Conservation (phyloP, 2,113 vertebrate genomes). For the Phoxinus phoxinus region DNA sequence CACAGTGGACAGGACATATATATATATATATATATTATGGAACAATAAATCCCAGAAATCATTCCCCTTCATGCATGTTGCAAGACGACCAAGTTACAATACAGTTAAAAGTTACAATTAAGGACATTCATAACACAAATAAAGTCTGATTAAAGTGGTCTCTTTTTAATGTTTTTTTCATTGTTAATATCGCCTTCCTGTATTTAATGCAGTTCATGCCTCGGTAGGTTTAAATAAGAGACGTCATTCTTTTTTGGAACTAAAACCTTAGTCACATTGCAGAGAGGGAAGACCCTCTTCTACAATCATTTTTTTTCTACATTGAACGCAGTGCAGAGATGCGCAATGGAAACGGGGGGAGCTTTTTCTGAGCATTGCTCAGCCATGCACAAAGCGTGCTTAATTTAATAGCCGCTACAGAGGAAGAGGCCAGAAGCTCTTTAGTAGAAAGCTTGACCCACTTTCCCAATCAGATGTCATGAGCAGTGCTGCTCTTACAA, state of each 20-base stretch:
- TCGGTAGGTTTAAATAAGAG: conserved; percentile 51
- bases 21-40: background rate
- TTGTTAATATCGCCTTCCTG: conserved; percentile 12
- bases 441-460: conserved; percentile 89
- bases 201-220: conserved; percentile 50
- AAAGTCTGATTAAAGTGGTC: background rate
- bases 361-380: conserved; percentile 71
- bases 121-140: background rate
- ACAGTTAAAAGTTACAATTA: background rate
- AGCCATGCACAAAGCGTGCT: conserved; percentile 86
- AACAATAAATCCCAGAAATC: background rate
- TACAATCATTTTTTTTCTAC: conserved; percentile 23
- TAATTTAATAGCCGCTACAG: conserved; percentile 91
- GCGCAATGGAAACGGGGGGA: conserved; percentile 54
- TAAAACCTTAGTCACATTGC: conserved; percentile 45
- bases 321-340: conserved; percentile 13
- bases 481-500: conserved; percentile 54
- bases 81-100: background rate
- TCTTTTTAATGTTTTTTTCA: conserved; percentile 4
- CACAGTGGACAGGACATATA: background rate
- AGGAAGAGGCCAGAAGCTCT: conserved; percentile 84
- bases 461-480: conserved; percentile 85
- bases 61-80: background rate
- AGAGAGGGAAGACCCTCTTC: conserved; percentile 18
- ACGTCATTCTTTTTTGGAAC: conserved; percentile 52